Evolutionary conservation across 2,113 vertebrate genomes (phyloP), one percentile per base, ranked within the genome.

Genomic region (Gobiocypris rarus): DNA sequence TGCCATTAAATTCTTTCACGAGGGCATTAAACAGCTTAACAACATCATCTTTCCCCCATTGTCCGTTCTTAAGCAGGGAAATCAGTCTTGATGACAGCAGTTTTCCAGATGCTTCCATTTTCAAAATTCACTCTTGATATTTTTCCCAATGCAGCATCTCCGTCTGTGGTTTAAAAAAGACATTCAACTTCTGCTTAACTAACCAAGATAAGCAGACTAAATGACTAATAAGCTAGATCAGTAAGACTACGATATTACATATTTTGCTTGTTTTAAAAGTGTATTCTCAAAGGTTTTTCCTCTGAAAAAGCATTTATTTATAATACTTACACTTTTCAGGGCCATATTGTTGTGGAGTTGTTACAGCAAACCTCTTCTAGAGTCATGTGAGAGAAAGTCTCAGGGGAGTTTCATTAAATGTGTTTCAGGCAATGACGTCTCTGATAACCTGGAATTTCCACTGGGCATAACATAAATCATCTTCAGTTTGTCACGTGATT

Each of bases 1-100:
- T 61, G 26, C 50, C 84, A 1, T 85, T 63, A 69, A 86, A 90
- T 52, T 86, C 65, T 2, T 88, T 83, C 17, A 89, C 48, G 2
- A 93, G 88, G 26, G 83, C 84, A 6, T 43, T 2, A 1, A 91
- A 92, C 70, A 93, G 41, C 0, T 81, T 52, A 14, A 24, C 1
- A 0, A 79, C 87, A 3, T 86, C 56, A 0, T 1, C 2, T 19
- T 43, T 26, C 9, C 0, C 83, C 89, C 85, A 86, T 13, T 86
- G 9, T 26, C 81, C 58, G 0, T 87, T 75, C n/a, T 4, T 86
- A 9, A 83, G n/a, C 63, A 86, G 17, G 2, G 65, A 65, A 28
- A 52, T 6, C n/a, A 83, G n/a, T 73, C 74, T 22, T 78, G 81
- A 71, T 28, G 28, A n/a, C 22, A 83, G 28, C n/a, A 41, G 41